Base-by-base conservation (phyloP, 2,113 vertebrate species). In the Thalassarche chlororhynchos region DNA sequence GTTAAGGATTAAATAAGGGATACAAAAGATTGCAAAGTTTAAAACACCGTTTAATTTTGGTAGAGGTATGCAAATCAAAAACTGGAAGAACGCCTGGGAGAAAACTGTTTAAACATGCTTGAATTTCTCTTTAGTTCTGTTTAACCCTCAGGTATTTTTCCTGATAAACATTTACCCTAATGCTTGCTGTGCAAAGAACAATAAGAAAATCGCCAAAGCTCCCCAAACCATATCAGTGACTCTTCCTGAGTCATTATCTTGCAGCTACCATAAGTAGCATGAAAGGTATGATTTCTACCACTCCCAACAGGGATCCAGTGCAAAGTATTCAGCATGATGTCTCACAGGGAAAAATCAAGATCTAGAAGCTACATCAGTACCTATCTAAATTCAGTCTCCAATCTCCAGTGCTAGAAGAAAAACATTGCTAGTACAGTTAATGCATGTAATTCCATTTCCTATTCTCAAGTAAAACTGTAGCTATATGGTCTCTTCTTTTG, bases 131-230 rank as follows among this genome's bases (percentile, higher is more conserved):
- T 94, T 80, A 96, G 90, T 82, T 97, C 92, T 66, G 79, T 94
- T 98, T 98, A 97, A 98, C 96, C 96, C 86, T 96, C 74, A 61
- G 52, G 21, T 75, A 94, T 94, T 93, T 66, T 95, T 90, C 70
- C 87, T 96, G 97, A 98, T 97, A 98, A 98, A 98, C 91, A 97
- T 97, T 98, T 98, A 84, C 95, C 98, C 92, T 93, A 66, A 69
- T 40, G 36, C 95, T 96, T 96, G 97, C 97, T 97, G 96, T 93
- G 96, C 89, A 90, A 87, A 92, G 96, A 98, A 98, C 96, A 98
- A 96, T 83, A 94, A 81, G 75, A 88, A 94, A 94, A 87, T 69
- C 87, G 87, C 93, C 86, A 90, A 31, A 94, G 93, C 88, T 94
- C 77, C 95, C 66, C 75, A 87, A 87, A 97, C 80, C 65, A 4